phyloP scores from a whole-genome alignment of 2,113 vertebrate species.

The Callionymus lyra region DNA sequence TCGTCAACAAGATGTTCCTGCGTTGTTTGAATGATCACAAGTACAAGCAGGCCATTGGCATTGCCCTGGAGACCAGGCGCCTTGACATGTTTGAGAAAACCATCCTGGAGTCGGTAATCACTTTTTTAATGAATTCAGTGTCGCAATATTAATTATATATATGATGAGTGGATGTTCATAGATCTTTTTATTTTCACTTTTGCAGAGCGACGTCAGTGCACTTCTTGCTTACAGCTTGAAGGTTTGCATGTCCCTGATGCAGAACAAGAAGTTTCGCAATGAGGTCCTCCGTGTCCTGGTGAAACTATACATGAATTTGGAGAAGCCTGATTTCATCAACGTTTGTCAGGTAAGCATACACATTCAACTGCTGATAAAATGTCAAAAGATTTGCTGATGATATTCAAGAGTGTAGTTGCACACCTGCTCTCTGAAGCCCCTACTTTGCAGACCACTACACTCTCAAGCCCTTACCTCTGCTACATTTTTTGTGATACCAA shows the following conservation, averaged over 20 bases:
- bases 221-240: constrained; percentile 98
- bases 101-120: constrained; percentile 72
- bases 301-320: constrained; percentile 98
- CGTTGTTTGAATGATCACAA: constrained; percentile 95
- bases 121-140: too few species aligned
- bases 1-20: constrained; percentile 99
- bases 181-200: constrained; percentile 13
- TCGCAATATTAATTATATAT: too few species aligned
- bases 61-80: constrained; percentile 88
- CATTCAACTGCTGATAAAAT: background rate
- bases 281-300: constrained; percentile 91
- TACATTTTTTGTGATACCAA: too few species aligned
- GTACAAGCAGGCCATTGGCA: constrained; percentile 96
- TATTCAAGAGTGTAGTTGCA: background rate
- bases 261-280: constrained; percentile 97
- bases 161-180: too few species aligned
- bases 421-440: background rate
- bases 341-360: constrained; percentile 84
- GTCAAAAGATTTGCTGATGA: background rate
- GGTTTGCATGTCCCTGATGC: constrained; percentile 98
- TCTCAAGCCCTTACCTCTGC: too few species aligned
- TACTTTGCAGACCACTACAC: too few species aligned
- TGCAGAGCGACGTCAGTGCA: constrained; percentile 89
- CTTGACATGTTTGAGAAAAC: constrained; percentile 97
- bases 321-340: constrained; percentile 98